Evolutionary conservation across 2,797 vertebrate genomes (phyloP).

Genomic region (Bovichtus variegatus): DNA sequence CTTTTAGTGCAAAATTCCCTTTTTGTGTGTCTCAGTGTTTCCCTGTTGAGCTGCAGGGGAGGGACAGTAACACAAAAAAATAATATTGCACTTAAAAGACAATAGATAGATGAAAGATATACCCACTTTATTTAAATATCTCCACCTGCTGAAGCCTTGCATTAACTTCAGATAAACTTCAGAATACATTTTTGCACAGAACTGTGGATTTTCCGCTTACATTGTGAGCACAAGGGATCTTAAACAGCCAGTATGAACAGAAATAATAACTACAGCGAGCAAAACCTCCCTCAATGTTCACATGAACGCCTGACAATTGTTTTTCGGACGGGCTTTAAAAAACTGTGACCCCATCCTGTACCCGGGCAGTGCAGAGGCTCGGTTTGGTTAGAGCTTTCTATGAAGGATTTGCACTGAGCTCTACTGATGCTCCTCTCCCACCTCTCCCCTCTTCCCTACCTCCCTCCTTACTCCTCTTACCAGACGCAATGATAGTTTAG

Average conservation of each 20-base stretch:
- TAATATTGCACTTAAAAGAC: not conserved
- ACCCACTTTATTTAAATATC: not conserved
- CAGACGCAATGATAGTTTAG: constrained; percentile 97
- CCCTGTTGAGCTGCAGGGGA: constrained; percentile 1
- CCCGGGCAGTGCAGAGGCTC: constrained; percentile 41
- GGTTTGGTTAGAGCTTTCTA: constrained; percentile 64
- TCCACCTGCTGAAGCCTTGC: not conserved
- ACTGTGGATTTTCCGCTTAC: not conserved
- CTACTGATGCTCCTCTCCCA: constrained; percentile 88
- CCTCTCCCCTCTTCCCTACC: constrained; percentile 83
- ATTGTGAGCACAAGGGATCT: not conserved
- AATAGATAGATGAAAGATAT: not conserved
- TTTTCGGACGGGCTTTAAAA: constrained; percentile 15
- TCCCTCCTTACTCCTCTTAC: constrained; percentile 80
- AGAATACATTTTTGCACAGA: not conserved
- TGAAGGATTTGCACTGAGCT: constrained; percentile 72
- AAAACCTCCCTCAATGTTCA: not conserved
- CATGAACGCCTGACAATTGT: not conserved
- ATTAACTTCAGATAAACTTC: constrained; percentile 7
- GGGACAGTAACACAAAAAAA: not conserved
- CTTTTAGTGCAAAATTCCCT: not conserved
- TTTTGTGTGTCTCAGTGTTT: not conserved
- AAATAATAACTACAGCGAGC: constrained; percentile 1
- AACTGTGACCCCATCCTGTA: constrained; percentile 24
- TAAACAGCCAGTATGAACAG: not conserved